Conservation (phyloP, 2,113 vertebrate species). For the Burhinus bistriatus region DNA sequence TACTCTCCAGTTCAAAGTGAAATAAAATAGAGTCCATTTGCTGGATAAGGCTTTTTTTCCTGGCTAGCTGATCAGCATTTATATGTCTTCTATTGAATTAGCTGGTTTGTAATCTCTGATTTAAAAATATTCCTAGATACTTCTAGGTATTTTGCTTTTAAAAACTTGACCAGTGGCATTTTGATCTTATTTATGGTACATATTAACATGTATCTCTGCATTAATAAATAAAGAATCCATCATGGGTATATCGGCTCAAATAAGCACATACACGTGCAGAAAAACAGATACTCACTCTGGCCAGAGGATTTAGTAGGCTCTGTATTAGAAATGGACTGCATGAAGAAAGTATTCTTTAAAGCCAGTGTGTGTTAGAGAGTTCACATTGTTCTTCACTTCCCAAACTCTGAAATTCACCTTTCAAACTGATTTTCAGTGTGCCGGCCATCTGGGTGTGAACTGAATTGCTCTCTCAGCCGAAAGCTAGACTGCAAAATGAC, state of each 20-base stretch:
- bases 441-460: slow-evolving; percentile 42
- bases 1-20: slow-evolving; percentile 17
- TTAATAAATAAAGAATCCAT: not conserved
- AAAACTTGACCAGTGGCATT: not conserved
- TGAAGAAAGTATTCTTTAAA: not conserved
- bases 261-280: not conserved
- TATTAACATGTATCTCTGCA: not conserved
- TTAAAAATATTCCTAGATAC: not conserved
- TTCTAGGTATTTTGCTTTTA: not conserved
- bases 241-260: not conserved
- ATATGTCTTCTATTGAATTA: not conserved
- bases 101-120: not conserved
- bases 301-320: not conserved
- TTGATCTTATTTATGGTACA: not conserved
- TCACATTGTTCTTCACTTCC: not conserved
- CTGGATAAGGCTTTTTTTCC: not conserved
- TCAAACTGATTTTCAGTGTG: not conserved
- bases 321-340: not conserved
- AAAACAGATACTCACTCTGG: not conserved
- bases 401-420: slow-evolving; percentile 28
- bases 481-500: slow-evolving; percentile 61
- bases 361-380: not conserved
- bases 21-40: slow-evolving; percentile 40
- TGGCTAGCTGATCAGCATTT: not conserved
- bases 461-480: slow-evolving; percentile 34